Evolutionary conservation across 2,888 invertebrate genomes (phyloP).

Genomic region (Nasonia oneida): DNA sequence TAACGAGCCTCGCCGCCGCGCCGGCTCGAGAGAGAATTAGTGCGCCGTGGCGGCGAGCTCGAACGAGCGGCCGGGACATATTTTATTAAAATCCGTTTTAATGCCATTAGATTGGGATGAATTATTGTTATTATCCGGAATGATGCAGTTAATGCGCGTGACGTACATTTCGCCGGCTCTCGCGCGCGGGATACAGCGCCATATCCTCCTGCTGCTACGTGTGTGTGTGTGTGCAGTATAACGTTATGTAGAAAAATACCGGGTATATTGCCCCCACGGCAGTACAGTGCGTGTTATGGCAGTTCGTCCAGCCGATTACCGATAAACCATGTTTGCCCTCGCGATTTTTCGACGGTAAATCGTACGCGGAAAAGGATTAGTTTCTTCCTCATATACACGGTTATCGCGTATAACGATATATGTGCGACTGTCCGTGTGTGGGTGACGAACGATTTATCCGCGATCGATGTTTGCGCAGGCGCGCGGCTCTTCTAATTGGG

Average conservation of each 20-base stretch:
- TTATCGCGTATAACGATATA: not conserved
- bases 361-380: not conserved
- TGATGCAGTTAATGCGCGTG: slow-evolving; percentile 59
- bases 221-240: too few species aligned
- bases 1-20: not conserved
- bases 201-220: not conserved
- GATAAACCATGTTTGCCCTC: slow-evolving; percentile 46
- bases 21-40: not conserved
- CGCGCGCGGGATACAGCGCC: not conserved
- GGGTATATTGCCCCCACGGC: not conserved
- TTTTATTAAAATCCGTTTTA: slow-evolving; percentile 62
- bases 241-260: not conserved
- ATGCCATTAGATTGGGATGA: slow-evolving; percentile 59
- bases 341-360: slow-evolving; percentile 11
- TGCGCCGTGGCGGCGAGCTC: not conserved
- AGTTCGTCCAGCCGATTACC: slow-evolving; percentile 15
- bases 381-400: not conserved
- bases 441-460: not conserved
- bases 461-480: not conserved
- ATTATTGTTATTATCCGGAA: slow-evolving; percentile 61
- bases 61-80: slow-evolving; percentile 32
- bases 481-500: not conserved
- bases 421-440: not conserved
- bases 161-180: slow-evolving; percentile 41
- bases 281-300: not conserved